Evolutionary conservation across 2,797 vertebrate species (phyloP).

Genomic region (Sebastiscus albofasciatus): DNA sequence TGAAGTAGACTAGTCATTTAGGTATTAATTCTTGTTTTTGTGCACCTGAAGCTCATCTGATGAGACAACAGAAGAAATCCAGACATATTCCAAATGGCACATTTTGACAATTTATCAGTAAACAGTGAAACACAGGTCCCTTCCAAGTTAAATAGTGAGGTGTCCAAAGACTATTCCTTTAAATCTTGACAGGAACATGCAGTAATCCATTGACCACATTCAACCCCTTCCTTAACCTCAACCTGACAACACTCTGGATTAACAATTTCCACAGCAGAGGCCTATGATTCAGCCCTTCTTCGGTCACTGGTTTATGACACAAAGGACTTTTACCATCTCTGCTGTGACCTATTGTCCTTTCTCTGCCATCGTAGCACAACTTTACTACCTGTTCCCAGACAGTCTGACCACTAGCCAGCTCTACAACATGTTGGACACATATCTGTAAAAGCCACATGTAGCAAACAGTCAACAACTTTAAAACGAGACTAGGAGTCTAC

Average conservation of each 20-base stretch:
- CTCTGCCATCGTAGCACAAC: neutral
- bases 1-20: too few relatives aligned
- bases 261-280: conserved; percentile 25
- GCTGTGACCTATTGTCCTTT: neutral
- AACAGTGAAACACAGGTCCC: conserved; percentile 54
- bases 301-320: neutral
- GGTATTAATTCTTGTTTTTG: neutral
- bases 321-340: neutral
- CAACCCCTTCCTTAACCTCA: conserved; percentile 43
- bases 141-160: conserved; percentile 66
- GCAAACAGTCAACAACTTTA: neutral
- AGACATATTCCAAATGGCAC: conserved; percentile 64
- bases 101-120: conserved; percentile 52
- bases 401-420: neutral
- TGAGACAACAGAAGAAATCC: neutral
- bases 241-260: conserved; percentile 38
- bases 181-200: conserved; percentile 50
- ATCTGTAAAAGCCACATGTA: conserved; percentile 3
- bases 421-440: neutral
- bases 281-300: neutral
- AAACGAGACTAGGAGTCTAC: neutral
- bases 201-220: conserved; percentile 50
- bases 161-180: conserved; percentile 51
- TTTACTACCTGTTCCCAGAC: neutral
- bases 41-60: neutral